These are phyloP conservation scores for Coptodon bakossiorum DNA, from an alignment of 2,113 vertebrate genomes.

Conservation along the genomic window DNA sequence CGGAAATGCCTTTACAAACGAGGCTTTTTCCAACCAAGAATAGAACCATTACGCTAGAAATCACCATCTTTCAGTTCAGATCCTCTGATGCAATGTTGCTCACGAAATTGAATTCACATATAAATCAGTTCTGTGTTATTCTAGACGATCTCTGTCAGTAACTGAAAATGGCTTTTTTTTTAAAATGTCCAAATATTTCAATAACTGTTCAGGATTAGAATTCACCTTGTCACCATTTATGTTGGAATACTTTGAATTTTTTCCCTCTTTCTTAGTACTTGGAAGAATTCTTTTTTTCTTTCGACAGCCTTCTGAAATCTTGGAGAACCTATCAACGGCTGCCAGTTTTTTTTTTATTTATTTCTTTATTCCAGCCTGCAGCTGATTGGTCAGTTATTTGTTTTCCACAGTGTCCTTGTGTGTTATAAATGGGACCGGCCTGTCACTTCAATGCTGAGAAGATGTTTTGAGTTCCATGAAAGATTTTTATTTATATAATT, in stretches of 20 bases:
- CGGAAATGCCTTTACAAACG: slow-evolving; percentile 17
- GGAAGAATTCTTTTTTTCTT: background rate
- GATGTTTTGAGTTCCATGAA: slow-evolving; percentile 63
- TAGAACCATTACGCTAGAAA: background rate
- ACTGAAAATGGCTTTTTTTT: background rate
- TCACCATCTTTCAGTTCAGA: background rate
- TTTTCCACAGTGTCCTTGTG: slow-evolving; percentile 59
- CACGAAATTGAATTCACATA: background rate
- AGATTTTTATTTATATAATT: slow-evolving; percentile 66
- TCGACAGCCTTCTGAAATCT: slow-evolving; percentile 8
- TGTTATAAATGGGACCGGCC: slow-evolving; percentile 63
- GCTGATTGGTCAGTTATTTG: slow-evolving; percentile 62
- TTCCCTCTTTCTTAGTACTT: background rate
- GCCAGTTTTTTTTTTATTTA: background rate
- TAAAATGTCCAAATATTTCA: background rate
- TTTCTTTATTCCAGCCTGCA: slow-evolving; percentile 38
- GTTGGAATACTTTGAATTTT: background rate
- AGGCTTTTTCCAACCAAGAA: background rate
- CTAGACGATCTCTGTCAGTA: background rate
- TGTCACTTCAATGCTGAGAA: slow-evolving; percentile 63
- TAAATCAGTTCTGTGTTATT: background rate
- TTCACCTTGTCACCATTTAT: background rate
- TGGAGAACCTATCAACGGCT: slow-evolving; percentile 27
- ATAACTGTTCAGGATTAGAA: background rate
- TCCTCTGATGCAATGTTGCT: background rate